Conservation (phyloP, 92 coral and sea anemone genomes). For the Heteractis magnifica region DNA sequence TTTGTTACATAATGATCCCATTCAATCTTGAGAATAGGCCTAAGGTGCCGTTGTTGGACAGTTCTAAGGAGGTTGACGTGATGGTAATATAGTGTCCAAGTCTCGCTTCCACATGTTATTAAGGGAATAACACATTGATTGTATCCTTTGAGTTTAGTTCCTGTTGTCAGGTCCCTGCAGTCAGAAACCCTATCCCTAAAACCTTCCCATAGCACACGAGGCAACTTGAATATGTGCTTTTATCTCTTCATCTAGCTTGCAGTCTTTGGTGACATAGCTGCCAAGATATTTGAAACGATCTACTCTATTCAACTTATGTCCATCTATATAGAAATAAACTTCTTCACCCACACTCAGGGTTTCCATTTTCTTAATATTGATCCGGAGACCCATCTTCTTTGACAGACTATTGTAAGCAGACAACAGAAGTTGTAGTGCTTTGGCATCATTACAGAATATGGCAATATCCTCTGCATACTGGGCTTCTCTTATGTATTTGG, state of each 20-base stretch:
- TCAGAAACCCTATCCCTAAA: constrained; percentile 21
- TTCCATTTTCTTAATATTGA: no score
- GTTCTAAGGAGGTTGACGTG: constrained; percentile 8
- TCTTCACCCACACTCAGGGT: no score
- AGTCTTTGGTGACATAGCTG: constrained; percentile 30
- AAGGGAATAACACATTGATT: constrained; percentile 25
- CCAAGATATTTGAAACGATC: constrained; percentile 17
- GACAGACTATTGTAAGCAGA: no score
- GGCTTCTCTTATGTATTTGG: no score
- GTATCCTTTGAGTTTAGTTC: constrained; percentile 27
- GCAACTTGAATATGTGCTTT: constrained; percentile 18
- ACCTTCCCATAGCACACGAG: constrained; percentile 31
- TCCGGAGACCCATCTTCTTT: no score
- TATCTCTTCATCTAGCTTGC: constrained; percentile 20
- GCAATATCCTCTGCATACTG: no score
- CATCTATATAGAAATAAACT: no score
- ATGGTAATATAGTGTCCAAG: no score
- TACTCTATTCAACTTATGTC: background rate
- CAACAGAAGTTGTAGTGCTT: no score
- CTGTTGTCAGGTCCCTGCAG: constrained; percentile 23
- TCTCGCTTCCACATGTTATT: constrained; percentile 7
- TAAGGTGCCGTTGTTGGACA: constrained; percentile 26
- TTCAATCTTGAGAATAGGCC: no score
- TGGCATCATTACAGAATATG: no score
- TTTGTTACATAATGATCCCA: background rate